These are phyloP conservation scores for Cyanoderma ruficeps DNA, from an alignment of 2,113 vertebrate genomes.

Conservation along the genomic window DNA sequence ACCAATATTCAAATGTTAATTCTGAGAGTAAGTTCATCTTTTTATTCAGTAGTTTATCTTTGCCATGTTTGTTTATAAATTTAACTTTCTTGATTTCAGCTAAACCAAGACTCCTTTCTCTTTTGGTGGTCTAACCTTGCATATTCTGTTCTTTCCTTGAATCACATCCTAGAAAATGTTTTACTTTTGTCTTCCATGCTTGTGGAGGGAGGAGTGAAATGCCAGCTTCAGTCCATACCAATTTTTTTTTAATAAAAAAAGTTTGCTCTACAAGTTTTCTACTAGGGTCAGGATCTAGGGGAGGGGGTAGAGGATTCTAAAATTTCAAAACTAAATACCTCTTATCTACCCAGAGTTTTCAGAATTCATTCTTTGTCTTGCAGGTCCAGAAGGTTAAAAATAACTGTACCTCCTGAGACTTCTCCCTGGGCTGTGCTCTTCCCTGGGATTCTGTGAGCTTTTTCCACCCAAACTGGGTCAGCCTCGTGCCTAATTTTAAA, in stretches of 20 bases:
- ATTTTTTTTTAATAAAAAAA: background rate
- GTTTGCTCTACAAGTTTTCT: slow-evolving; percentile 17
- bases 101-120: background rate
- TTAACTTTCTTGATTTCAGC: background rate
- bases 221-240: background rate
- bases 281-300: background rate
- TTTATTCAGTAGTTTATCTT: background rate
- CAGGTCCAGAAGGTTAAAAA: slow-evolving; percentile 72
- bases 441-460: slow-evolving; percentile 59
- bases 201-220: background rate
- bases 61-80: background rate
- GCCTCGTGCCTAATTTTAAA: slow-evolving; percentile 65
- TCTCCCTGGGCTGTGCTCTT: slow-evolving; percentile 54
- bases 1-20: background rate
- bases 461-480: slow-evolving; percentile 69
- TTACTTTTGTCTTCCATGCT: background rate
- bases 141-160: background rate
- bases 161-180: background rate
- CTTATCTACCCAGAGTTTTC: slow-evolving; percentile 54
- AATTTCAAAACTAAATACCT: slow-evolving; percentile 39
- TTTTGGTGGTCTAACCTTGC: background rate
- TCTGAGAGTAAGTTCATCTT: background rate
- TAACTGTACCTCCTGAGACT: slow-evolving; percentile 65
- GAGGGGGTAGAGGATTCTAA: background rate
- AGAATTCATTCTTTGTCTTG: slow-evolving; percentile 58